Base-by-base conservation (phyloP, 1,140 invertebrate genomes). In the Hyles vespertilio region DNA sequence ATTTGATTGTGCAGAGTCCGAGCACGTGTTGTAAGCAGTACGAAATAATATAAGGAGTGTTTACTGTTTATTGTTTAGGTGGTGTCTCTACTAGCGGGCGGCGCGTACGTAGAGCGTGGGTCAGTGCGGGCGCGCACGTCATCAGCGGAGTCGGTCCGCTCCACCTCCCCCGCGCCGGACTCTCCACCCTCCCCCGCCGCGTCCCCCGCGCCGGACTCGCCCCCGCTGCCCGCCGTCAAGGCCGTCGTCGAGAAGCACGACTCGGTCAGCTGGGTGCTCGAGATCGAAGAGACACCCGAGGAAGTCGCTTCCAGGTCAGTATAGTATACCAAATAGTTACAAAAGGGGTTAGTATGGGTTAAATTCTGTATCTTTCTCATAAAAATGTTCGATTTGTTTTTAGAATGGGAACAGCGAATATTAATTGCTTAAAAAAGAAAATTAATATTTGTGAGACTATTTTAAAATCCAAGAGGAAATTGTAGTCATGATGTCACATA, bases 221-320 rank as follows among this genome's bases (percentile, higher is more conserved):
- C 82, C 0, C 92, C 90, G 51, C 91, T 91, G 8, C 93, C 93
- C 10, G 90, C 94, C 72, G 92, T 96, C 22, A 95, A 95, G 75
- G 94, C 93, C 10, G 92, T 96, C 47, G 94, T 96, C 3, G 94
- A 96, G 73, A 96, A 96, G 72, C 93, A 92, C 47, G 95, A 95
- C 73, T 96, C 95, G 0, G 94, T 96, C 9, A 95, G 94, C 58
- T 96, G 94, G 92, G 94, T 95, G 3, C 81, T 96, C 8, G 94
- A 96, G 70, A 93, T 96, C 62, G 90, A 89, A 66, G 94, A 95
- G 67, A 91, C 92, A 5, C 91, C 93, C 0, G 93, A 95, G 63
- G 91, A 92, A 58, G 89, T 92, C 9, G 92, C 92, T 4, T 89
- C 90, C 0, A 90, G 89, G 84, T 87, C 12, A 6, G 49, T 32